Base-by-base conservation (phyloP, 1,140 invertebrate genomes). In the Pachypeltis micranthus region DNA sequence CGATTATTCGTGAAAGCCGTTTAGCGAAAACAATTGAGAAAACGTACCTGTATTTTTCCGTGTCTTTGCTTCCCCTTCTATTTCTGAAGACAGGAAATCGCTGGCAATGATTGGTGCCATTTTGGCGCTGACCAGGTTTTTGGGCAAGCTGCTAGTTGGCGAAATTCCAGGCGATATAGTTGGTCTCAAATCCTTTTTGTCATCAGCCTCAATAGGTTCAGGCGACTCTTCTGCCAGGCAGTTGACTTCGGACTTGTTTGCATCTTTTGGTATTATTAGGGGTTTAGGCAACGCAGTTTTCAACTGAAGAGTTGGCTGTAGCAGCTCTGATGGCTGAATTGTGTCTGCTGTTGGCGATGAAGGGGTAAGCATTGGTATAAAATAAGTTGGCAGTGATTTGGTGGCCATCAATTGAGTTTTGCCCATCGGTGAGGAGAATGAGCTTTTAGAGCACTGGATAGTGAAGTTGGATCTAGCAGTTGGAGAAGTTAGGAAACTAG, bases 111-210 rank as follows among this genome's bases (percentile, higher is more conserved):
- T 51, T 14, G 47, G 47, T 21, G 7, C 21, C 7, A 51, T 21
- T 51, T 51, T 51, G 47, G 10, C 23, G 12, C 12, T 4, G 3
- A 51, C 10, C 10, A 51, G 19, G 47, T 21, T 10, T 21, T 21
- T 51, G 12, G 47, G 23, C 7, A 16, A 4, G 21, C 23, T 51
- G 21, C 47, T 51, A 1, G 66, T 67, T 1, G 66, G 66, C 7
- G 66, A 67, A 26, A 65, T 39, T 10, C 66, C 66, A 24, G 66
- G 66, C 4, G 66, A 67, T 14, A 67, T 25, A 16, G 58, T 62
- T 16, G 66, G 66, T 58, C 62, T 63, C 10, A 67, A 24, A 14
- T 67, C 62, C 47, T 16, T n/a, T n/a, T n/a, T 25, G 21, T 16
- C 12, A 4, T 21, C 19, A 21, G 47, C 23, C 10, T 10, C 19